A percentile compares a stretch with the other conserved stretches of the same genome.
Conservation (phyloP, 53 echinoderm and acorn worm species). For the Apostichopus leukothele region DNA sequence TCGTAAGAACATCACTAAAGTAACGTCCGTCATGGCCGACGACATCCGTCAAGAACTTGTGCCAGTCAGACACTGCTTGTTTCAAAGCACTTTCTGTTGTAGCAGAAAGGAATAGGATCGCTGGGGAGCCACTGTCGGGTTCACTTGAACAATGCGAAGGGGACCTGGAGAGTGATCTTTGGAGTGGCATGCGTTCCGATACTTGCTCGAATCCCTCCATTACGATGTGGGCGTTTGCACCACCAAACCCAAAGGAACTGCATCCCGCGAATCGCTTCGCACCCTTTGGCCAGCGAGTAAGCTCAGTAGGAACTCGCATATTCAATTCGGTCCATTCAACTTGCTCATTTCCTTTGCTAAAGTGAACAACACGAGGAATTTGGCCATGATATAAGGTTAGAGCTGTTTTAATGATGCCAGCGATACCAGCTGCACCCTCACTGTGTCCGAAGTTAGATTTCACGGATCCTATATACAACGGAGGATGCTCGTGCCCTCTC, state of each 20-base stretch:
- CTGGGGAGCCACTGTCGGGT: slow-evolving; percentile 64
- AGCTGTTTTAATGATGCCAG: slow-evolving; percentile 89
- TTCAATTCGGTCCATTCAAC: slow-evolving; percentile 83
- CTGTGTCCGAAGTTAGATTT: slow-evolving; percentile 97
- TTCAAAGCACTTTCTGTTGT: slow-evolving; percentile 80
- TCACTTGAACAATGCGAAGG: slow-evolving; percentile 47
- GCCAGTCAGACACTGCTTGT: slow-evolving; percentile 81
- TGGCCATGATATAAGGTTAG: slow-evolving; percentile 76
- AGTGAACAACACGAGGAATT: slow-evolving; percentile 95
- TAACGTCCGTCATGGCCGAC: slow-evolving; percentile 71
- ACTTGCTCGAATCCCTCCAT: slow-evolving; percentile 76
- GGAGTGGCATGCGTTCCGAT: slow-evolving; percentile 20
- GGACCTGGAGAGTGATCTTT: slow-evolving; percentile 28
- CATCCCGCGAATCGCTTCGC: slow-evolving; percentile 77
- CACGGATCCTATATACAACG: slow-evolving; percentile 88
- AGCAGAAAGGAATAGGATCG: slow-evolving; percentile 83
- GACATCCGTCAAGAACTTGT: slow-evolving; percentile 73
- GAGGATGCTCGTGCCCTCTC: slow-evolving; percentile 73
- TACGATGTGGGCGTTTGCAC: slow-evolving; percentile 92
- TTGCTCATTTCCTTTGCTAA: slow-evolving; percentile 82
- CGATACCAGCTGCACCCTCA: slow-evolving; percentile 88
- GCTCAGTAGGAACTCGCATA: slow-evolving; percentile 78
- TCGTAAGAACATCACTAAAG: slow-evolving; percentile 79
- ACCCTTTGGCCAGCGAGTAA: slow-evolving; percentile 90
- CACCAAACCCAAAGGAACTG: slow-evolving; percentile 98